Evolutionary conservation across 53 echinoderm and acorn worm genomes (phyloP).

Genomic region (Antedon mediterranea): DNA sequence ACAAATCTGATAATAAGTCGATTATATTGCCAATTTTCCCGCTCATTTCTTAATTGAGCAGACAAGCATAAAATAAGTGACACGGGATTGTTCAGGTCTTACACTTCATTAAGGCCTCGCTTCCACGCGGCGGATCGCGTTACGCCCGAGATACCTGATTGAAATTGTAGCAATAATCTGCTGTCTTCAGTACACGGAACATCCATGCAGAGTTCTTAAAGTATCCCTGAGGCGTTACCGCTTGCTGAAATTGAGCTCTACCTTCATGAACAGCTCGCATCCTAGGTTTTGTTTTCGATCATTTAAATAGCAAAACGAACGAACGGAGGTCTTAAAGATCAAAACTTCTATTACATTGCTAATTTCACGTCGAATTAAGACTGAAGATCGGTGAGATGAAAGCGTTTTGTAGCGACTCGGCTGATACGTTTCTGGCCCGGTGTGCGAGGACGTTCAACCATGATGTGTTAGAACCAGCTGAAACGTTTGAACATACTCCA

Average conservation of each 20-base stretch:
- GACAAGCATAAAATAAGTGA: not conserved
- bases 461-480: not conserved
- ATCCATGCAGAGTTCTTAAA: not conserved
- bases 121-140: not conserved
- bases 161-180: not conserved
- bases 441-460: not conserved
- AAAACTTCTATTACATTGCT: not conserved
- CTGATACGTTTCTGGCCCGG: not conserved
- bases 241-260: not conserved
- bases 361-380: not conserved
- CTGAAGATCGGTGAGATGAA: not conserved
- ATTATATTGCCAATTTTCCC: constrained; percentile 1
- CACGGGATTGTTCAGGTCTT: not conserved
- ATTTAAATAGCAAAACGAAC: not conserved
- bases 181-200: not conserved
- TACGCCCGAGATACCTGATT: not conserved
- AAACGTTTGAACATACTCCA: not conserved
- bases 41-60: not conserved
- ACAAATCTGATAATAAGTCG: not conserved
- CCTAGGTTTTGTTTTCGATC: constrained; percentile 1
- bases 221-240: not conserved
- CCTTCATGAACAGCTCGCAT: not conserved
- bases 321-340: not conserved
- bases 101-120: not conserved
- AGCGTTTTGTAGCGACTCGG: not conserved